Evolutionary conservation across 2,888 invertebrate species (phyloP).

Genomic region (Odontocolon sp.): DNA sequence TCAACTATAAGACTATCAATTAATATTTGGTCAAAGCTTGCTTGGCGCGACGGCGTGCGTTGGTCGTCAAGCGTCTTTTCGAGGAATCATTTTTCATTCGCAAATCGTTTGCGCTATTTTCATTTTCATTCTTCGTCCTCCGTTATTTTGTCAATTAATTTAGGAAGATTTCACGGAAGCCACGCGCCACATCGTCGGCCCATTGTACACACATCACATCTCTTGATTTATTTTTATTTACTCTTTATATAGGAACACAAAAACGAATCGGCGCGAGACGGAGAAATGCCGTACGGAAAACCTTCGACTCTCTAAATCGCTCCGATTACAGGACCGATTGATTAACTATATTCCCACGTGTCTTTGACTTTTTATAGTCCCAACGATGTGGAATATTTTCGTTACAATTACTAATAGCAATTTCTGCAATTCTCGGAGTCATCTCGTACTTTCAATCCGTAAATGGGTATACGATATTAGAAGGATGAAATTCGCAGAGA

Average conservation of each 20-base stretch:
- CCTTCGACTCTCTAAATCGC: constrained; percentile 5
- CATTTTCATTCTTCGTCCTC: not conserved
- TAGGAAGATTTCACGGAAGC: constrained; percentile 8
- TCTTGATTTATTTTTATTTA: constrained; percentile 1
- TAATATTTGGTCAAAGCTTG: constrained; percentile 56
- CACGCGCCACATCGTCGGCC: not conserved
- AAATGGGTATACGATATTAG: not conserved
- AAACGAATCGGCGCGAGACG: constrained; percentile 31
- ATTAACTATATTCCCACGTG: not conserved
- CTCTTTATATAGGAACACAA: constrained; percentile 53
- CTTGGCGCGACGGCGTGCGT: constrained; percentile 36
- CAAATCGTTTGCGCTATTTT: not conserved
- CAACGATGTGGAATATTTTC: not conserved
- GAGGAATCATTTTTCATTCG: constrained; percentile 24
- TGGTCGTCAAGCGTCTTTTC: constrained; percentile 39
- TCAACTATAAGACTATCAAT: constrained; percentile 46
- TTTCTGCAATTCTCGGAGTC: not conserved
- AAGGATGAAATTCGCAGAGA: not conserved
- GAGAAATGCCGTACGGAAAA: not conserved
- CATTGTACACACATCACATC: constrained; percentile 15
- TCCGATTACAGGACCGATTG: constrained; percentile 13
- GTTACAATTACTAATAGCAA: not conserved
- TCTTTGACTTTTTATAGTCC: not conserved
- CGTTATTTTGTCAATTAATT: constrained; percentile 9
- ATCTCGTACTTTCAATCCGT: constrained; percentile 1